phyloP scores from a whole-genome alignment of 2,888 invertebrate genomes.

The Leptopilina myrica region DNA sequence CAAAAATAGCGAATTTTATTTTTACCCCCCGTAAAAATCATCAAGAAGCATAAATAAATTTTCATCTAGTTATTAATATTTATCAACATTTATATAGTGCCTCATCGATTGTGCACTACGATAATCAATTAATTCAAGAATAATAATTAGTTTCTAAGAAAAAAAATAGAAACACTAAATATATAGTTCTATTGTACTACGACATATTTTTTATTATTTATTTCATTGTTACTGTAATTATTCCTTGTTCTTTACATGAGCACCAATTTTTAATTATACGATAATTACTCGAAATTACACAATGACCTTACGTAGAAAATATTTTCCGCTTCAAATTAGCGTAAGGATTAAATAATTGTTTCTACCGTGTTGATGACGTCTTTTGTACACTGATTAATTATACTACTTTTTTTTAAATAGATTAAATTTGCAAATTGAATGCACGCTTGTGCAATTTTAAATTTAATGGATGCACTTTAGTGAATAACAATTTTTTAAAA shows the following conservation, averaged over 20 bases:
- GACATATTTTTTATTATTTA: neutral
- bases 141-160: no score
- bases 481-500: no score
- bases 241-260: neutral
- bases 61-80: neutral
- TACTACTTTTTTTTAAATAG: no score
- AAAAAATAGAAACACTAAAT: no score
- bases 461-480: no score
- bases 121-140: no score
- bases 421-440: no score
- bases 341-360: slow-evolving; percentile 4
- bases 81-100: neutral
- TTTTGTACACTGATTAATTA: neutral
- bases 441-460: no score
- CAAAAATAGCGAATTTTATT: neutral
- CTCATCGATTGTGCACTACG: no score
- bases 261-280: slow-evolving; percentile 6
- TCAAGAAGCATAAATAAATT: neutral
- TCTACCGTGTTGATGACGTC: neutral
- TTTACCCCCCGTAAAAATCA: neutral
- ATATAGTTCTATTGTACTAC: neutral
- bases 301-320: neutral
- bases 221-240: neutral
- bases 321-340: slow-evolving; percentile 16
- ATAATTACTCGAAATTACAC: slow-evolving; percentile 17